phyloP scores from a whole-genome alignment of 2,113 vertebrate species.

The Psephotus haematonotus region DNA sequence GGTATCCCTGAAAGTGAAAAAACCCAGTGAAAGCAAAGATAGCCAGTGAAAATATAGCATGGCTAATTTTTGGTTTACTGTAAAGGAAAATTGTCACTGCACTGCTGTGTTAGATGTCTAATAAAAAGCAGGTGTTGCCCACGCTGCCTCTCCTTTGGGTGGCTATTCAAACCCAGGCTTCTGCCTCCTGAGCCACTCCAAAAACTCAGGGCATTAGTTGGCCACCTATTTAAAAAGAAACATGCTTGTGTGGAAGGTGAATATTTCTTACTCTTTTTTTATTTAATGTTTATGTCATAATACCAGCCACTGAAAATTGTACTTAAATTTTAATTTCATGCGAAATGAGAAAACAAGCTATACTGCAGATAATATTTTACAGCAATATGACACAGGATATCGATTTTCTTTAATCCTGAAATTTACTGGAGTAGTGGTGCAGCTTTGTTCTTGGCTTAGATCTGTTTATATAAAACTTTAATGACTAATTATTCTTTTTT shows the following conservation, averaged over 20 bases:
- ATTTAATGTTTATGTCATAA: neutral
- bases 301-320: neutral
- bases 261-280: neutral
- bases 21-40: neutral
- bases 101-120: neutral
- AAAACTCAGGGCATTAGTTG: neutral
- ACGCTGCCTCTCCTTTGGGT: neutral
- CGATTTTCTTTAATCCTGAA: constrained; percentile 29
- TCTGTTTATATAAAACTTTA: constrained; percentile 46
- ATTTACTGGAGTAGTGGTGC: neutral
- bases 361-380: neutral
- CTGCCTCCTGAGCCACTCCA: neutral
- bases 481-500: neutral
- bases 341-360: neutral
- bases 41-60: neutral
- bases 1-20: neutral
- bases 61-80: neutral
- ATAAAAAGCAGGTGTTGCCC: neutral
- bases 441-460: constrained; percentile 52
- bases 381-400: neutral
- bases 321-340: neutral
- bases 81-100: neutral
- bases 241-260: neutral
- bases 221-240: neutral
- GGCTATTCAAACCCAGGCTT: neutral